These are phyloP conservation scores for Thalassophryne amazonica DNA, from an alignment of 2,797 vertebrate species.

Conservation along the genomic window DNA sequence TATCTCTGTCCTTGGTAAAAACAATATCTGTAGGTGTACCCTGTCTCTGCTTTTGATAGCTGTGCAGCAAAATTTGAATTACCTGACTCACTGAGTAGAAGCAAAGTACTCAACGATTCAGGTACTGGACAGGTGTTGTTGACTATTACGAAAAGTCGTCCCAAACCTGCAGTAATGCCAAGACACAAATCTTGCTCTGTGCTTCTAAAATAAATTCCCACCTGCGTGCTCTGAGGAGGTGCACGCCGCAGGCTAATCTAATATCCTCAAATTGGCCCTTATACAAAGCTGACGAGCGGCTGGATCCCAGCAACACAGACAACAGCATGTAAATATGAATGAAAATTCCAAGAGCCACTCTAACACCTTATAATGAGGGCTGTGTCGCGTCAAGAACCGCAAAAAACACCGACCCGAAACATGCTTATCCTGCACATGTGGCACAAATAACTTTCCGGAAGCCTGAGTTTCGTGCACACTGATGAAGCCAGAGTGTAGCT, in stretches of 20 bases:
- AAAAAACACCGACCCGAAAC: constrained; percentile 63
- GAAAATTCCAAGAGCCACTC: constrained; percentile 65
- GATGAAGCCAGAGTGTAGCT: constrained; percentile 59
- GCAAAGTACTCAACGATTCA: too few species aligned
- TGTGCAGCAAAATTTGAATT: too few species aligned
- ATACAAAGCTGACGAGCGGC: constrained; percentile 72
- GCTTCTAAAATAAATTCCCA: constrained; percentile 42
- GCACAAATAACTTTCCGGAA: constrained; percentile 74
- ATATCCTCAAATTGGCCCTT: constrained; percentile 72
- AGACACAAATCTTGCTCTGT: constrained; percentile 11
- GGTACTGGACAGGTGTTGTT: too few species aligned
- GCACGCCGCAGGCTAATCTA: constrained; percentile 46
- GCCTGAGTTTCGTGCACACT: constrained; percentile 66
- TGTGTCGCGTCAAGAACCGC: constrained; percentile 33
- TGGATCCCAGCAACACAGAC: constrained; percentile 55
- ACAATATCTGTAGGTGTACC: too few species aligned
- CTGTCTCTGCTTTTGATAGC: too few species aligned
- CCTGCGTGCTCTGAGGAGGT: constrained; percentile 32
- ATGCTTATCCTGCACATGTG: constrained; percentile 65
- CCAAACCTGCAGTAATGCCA: too few species aligned
- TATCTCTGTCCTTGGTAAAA: too few species aligned
- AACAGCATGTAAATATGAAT: constrained; percentile 59
- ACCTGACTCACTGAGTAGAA: too few species aligned
- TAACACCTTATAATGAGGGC: constrained; percentile 78
- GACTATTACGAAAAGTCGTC: too few species aligned